Evolutionary conservation across 2,797 vertebrate species (phyloP), one percentile per base, ranked within the genome.

Genomic region (Erpetoichthys calabaricus): DNA sequence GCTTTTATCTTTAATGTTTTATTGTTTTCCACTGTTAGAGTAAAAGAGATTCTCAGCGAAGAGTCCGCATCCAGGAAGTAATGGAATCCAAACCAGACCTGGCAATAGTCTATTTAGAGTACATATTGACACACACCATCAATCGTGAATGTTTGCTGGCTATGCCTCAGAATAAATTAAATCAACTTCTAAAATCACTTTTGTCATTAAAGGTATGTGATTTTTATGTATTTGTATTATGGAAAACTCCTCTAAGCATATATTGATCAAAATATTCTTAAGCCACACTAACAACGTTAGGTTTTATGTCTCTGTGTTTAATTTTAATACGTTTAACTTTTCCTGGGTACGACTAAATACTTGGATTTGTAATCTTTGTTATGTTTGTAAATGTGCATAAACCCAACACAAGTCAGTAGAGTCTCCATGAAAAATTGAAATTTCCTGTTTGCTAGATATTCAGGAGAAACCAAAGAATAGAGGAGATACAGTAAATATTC

Each of bases 41-140:
- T 5, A 70, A 68, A 8, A 63, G 60, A 2, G 43, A 64, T 3
- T 69, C 77, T 1, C 46, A 57, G 9, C 77, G 79, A 6, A 82
- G 75, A 64, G 90, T 94, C 5, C 80, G 60, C 3, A 85, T 95
- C 65, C 75, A 72, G 1, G 82, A 88, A 58, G 73, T 73, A 0
- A 60, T 60, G 1, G 84, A 89, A 41, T 69, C 76, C 1, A 94
- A 91, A 68, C 91, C 92, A 0, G 86, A 88, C 47, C 60, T 98
- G 66, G 94, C 85, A 0, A 46, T 97, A 62, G 74, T 79, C 50
- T 99, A 91, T 65, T 53, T 89, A 64, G 91, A 97, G 10, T 87
- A 92, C 66, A 66, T 98, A 62, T 61, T 98, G 63, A 84, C 70
- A 49, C 79, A 81, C 58, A 68, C 75, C 3, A 75, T 82, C 64